These are phyloP conservation scores for Tenthredo distinguenda DNA, from an alignment of 2,888 invertebrate genomes.

Conservation along the genomic window DNA sequence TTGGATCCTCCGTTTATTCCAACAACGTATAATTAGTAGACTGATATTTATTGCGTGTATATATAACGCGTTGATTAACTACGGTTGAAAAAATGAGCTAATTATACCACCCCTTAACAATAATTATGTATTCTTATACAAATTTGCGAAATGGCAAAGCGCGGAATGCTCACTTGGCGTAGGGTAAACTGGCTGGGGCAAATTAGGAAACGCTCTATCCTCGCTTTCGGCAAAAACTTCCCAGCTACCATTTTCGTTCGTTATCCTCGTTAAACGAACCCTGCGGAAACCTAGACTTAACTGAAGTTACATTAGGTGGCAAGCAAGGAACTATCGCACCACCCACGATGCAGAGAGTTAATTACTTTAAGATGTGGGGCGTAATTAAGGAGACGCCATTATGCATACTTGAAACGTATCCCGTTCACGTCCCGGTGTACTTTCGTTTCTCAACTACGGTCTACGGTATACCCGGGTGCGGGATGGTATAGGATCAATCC, in stretches of 20 bases:
- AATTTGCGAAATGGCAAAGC: constrained; percentile 6
- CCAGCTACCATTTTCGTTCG: constrained; percentile 39
- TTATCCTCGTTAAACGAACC: constrained; percentile 46
- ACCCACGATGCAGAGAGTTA: constrained; percentile 49
- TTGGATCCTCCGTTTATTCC: not conserved
- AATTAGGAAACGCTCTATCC: constrained; percentile 38
- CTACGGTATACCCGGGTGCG: not conserved
- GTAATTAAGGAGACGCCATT: constrained; percentile 48
- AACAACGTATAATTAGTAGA: constrained; percentile 14
- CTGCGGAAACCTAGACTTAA: constrained; percentile 24
- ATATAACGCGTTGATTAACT: constrained; percentile 4
- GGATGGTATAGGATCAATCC: constrained; percentile 23
- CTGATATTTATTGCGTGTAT: constrained; percentile 2
- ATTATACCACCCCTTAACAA: constrained; percentile 26
- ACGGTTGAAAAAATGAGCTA: constrained; percentile 1
- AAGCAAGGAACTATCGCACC: constrained; percentile 46
- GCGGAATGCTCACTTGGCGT: not conserved
- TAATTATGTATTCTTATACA: constrained; percentile 15
- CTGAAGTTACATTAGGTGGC: constrained; percentile 46
- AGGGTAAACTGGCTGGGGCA: not conserved
- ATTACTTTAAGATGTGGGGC: constrained; percentile 53
- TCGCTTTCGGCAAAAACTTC: constrained; percentile 32
- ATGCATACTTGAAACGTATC: constrained; percentile 41
- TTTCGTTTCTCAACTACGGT: constrained; percentile 35
- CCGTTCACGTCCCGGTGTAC: constrained; percentile 37